Percentiles rank a stretch among this genome's conserved stretches.
Evolutionary conservation across 1,140 invertebrate species (phyloP).

Genomic region (Drosophila cardini): DNA sequence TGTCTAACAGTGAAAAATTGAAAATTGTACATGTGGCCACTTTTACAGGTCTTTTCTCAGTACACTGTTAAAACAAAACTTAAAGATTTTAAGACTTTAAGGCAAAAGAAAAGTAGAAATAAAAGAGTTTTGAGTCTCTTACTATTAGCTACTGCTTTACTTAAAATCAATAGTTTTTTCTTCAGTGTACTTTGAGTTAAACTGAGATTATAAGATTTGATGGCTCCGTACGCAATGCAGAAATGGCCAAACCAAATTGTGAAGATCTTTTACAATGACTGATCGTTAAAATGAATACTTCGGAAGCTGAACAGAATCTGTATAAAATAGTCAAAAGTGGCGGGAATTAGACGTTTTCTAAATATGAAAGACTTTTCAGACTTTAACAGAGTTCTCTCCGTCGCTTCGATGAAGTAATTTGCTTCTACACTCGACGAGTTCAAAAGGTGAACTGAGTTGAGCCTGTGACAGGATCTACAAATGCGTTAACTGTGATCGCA

Average conservation of each 20-base stretch:
- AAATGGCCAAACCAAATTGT: slow-evolving; percentile 30
- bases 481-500: slow-evolving; percentile 59
- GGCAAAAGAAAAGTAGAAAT: too few relatives aligned
- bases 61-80: neutral
- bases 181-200: slow-evolving; percentile 4
- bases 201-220: slow-evolving; percentile 13
- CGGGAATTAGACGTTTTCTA: slow-evolving; percentile 8
- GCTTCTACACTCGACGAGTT: slow-evolving; percentile 41
- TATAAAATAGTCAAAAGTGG: slow-evolving; percentile 11
- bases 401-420: slow-evolving; percentile 32
- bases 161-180: too few relatives aligned
- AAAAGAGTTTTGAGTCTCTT: too few relatives aligned
- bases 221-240: slow-evolving; percentile 31
- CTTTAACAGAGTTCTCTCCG: neutral
- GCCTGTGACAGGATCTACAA: slow-evolving; percentile 37
- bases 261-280: slow-evolving; percentile 34
- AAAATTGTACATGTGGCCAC: slow-evolving; percentile 69
- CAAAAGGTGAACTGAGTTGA: slow-evolving; percentile 66
- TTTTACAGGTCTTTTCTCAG: neutral
- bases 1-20: slow-evolving; percentile 78
- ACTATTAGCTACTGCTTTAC: too few relatives aligned
- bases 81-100: too few relatives aligned
- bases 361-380: neutral
- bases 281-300: slow-evolving; percentile 33
- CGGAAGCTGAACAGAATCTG: slow-evolving; percentile 29